A percentile compares a stretch with the other conserved stretches of the same genome.
These are phyloP conservation scores for Bufotes viridis DNA, from an alignment of 2,797 vertebrate species.

Conservation along the genomic window DNA sequence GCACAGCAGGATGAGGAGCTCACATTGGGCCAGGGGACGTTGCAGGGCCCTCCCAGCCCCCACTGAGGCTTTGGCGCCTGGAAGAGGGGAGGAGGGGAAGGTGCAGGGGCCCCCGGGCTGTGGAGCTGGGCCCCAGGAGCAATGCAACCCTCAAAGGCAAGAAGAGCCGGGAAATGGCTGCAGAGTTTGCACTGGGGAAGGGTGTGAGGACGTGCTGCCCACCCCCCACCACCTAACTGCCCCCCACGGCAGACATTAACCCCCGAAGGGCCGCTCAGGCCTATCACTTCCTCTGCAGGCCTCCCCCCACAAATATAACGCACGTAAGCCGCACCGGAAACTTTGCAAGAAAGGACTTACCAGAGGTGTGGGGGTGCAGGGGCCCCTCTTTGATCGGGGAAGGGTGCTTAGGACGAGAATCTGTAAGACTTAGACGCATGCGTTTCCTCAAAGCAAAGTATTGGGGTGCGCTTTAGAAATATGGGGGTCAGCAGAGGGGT, in stretches of 20 bases:
- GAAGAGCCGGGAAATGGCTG: not conserved
- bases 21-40: not conserved
- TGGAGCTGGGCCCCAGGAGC: not conserved
- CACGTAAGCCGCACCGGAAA: too few species aligned
- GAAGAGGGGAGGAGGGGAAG: constrained; percentile 37
- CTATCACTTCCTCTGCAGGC: not conserved
- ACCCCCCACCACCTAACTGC: not conserved
- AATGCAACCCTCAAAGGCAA: constrained; percentile 44
- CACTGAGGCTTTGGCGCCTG: constrained; percentile 14
- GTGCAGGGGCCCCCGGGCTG: not conserved
- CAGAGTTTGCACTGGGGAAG: not conserved
- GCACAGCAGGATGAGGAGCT: not conserved
- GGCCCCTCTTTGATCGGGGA: too few species aligned
- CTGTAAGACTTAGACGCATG: too few species aligned
- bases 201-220: not conserved
- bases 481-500: not conserved
- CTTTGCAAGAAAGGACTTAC: not conserved
- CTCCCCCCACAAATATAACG: not conserved
- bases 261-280: not conserved
- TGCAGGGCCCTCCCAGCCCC: constrained; percentile 8
- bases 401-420: not conserved
- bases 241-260: not conserved
- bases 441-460: not conserved
- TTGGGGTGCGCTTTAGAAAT: not conserved
- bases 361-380: not conserved